Evolutionary conservation across 2,797 vertebrate genomes (phyloP), one percentile per base, ranked within the genome.

Genomic region (Danionella dracula): DNA sequence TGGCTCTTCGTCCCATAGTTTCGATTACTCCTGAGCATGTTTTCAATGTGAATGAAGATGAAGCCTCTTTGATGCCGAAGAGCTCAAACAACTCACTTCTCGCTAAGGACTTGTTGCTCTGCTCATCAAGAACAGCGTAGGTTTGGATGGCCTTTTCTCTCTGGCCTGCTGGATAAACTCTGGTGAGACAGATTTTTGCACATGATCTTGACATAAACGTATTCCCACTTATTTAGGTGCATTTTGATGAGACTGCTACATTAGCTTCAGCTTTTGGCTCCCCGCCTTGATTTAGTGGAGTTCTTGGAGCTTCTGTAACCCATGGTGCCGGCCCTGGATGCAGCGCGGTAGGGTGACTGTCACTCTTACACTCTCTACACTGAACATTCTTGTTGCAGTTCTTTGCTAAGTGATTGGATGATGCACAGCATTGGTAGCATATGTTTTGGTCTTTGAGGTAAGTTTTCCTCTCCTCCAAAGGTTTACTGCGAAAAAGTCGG

Each of bases 391-490:
- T 1, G 2, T 56, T 8, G 16, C 59, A 70, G 51, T 56, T 46
- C 6, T 48, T 61, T 11, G 40, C 58, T 9, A 42, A 4, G 20
- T 70, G 67, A 31, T 1, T 17, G 4, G 15, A 32, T 15, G 59
- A 27, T 8, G 8, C 20, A 17, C 59, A 70, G 19, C 27, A 64
- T 17, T 38, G 35, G n/a, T 20, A 62, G 10, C 66, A 69, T 13
- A 62, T 9, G 5, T 17, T 27, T 12, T 61, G 16, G n/a, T 67
- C 10, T 23, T 67, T 67, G 5, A 67, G 17, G 4, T 48, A 17
- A 37, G 17, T 11, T 13, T 56, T 70, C 20, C 67, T 53, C n/a
- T 62, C 49, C n/a, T 61, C 56, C n/a, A 62, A 15, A 12, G 15
- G 20, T 34, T 61, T 69, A 6, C 23, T 27, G 23, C 23, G 23